Conservation (phyloP, 2,113 vertebrate species). For the Ochotona curzoniae region DNA sequence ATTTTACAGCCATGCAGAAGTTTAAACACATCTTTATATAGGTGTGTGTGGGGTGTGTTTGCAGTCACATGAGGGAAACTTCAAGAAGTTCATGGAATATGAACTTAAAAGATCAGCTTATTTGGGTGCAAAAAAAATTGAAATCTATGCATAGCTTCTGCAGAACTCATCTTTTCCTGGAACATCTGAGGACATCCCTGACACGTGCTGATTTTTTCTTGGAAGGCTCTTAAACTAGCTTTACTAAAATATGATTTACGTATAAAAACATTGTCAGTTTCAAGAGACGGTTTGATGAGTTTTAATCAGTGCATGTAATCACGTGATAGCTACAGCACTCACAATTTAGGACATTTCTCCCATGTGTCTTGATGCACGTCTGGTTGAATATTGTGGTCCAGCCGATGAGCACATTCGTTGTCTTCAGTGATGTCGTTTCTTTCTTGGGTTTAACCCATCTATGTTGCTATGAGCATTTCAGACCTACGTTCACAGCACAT, state of each 20-base stretch:
- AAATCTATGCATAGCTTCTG: no score
- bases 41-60: background rate
- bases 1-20: background rate
- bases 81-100: no score
- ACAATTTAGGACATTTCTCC: background rate
- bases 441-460: no score
- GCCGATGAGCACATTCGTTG: background rate
- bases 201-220: background rate
- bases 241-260: background rate
- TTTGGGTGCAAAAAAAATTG: no score
- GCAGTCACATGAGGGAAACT: no score
- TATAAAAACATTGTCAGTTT: background rate
- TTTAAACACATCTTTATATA: background rate
- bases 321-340: no score
- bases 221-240: background rate
- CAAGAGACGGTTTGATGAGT: background rate
- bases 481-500: background rate
- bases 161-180: no score
- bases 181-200: no score
- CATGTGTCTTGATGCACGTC: background rate
- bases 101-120: no score
- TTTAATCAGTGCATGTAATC: background rate
- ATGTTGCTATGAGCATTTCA: background rate
- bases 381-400: background rate
- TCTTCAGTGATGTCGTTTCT: background rate